Conservation (phyloP, 1,140 invertebrate species). For the Eriocheir sinensis region DNA sequence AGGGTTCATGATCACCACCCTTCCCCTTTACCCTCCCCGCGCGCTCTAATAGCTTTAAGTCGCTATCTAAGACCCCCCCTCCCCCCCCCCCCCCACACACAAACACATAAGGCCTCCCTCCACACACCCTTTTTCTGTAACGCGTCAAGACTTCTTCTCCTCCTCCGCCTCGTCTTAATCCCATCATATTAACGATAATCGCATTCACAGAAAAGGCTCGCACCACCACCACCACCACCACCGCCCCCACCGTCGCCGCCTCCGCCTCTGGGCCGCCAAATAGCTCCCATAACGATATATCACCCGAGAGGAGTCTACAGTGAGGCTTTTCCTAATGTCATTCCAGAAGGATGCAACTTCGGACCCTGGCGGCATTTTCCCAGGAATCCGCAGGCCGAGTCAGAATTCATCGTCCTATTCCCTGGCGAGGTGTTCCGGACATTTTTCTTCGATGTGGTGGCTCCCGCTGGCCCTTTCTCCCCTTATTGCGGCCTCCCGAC, state of each 20-base stretch:
- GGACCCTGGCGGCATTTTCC: slow-evolving; percentile 69
- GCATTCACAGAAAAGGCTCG: background rate
- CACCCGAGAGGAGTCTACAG: slow-evolving; percentile 53
- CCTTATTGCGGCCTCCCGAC: background rate
- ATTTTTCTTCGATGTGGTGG: slow-evolving; percentile 11
- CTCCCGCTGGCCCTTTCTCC: background rate
- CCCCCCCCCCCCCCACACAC: background rate
- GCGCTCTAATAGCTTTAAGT: too few species aligned
- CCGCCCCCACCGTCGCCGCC: background rate
- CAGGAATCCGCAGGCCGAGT: slow-evolving; percentile 43
- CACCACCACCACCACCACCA: slow-evolving; percentile 29
- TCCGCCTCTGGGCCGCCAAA: background rate
- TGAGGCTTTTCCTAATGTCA: slow-evolving; percentile 69
- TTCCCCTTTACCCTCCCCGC: too few species aligned
- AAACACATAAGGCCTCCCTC: too few species aligned
- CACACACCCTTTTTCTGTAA: background rate
- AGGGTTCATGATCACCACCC: too few species aligned
- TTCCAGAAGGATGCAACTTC: slow-evolving; percentile 70
- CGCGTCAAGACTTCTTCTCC: too few species aligned
- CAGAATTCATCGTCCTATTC: slow-evolving; percentile 52
- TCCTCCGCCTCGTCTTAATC: slow-evolving; percentile 18
- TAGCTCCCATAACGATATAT: slow-evolving; percentile 50
- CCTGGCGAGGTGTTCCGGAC: background rate
- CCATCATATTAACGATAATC: background rate
- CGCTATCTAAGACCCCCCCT: too few species aligned